Base-by-base conservation (phyloP, 2,888 invertebrate species). In the Eurytoma adleriae region DNA sequence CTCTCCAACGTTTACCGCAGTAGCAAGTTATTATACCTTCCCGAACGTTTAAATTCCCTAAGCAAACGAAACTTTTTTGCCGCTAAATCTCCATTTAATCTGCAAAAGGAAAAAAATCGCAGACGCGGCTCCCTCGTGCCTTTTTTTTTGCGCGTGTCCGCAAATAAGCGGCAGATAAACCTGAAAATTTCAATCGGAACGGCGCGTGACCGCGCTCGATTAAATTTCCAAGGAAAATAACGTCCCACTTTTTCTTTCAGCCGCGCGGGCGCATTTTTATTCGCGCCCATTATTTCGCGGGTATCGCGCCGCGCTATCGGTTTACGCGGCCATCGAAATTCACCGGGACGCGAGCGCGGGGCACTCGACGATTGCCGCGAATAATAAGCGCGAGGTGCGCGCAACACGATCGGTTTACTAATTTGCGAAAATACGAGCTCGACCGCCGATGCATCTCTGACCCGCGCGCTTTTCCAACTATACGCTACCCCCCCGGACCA, bases 321-420 rank as follows among this genome's bases (percentile, higher is more conserved):
- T 24, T 14, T n/a, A 24, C 27, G n/a, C n/a, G 40, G 10, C 10
- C 40, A 68, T 52, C 59, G 66, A 68, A 76, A 68, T 76, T 68
- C 61, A 52, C 59, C 13, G 40, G 56, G 3, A 40, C 18, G 52
- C 54, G 5, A 50, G 24, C 24, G 24, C 24, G 24, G 24, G 24
- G 67, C 20, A 74, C 56, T 57, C 69, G 62, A 61, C 70, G 70
- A 62, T 78, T 57, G 64, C 70, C 12, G 59, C 24, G 68, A 73
- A 67, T 78, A 73, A 68, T 78, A 73, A 73, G 72, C 78, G 62
- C 50, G 68, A 14, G 18, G n/a, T n/a, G 62, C 30, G 50, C 10
- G 66, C 30, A 72, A 77, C 62, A 48, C 68, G 77, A 71, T 62
- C 72, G 68, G 54, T 72, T 80, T 72, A 77, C 52, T 77, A 77